Evolutionary conservation across 2,888 invertebrate species (phyloP), one percentile per base, ranked within the genome.

Genomic region (Gibbula magus): DNA sequence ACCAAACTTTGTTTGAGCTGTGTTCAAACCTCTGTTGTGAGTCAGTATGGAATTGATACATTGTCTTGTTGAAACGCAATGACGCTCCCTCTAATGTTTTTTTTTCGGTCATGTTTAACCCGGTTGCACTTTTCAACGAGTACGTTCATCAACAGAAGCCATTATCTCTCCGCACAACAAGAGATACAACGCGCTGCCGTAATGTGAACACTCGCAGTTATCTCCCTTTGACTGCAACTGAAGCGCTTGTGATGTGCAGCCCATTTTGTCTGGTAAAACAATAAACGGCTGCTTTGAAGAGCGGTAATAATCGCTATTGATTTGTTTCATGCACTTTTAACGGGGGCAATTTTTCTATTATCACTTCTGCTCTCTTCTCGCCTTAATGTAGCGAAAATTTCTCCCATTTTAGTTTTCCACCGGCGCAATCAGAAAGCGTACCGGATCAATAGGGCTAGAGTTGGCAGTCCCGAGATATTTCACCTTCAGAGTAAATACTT

Each of bases 261-360:
- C 22, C 10, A 29, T 20, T 25, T 29, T 29, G 29, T 61, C 61
- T 61, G 61, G 61, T 61, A 61, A 61, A 61, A 61, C 61, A 61
- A 61, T 61, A 61, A 61, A 61, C 61, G 61, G 4, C 61, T 61
- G 29, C 61, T 61, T 61, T 61, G 61, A 61, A 61, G 61, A 61
- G 61, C 61, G 61, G 16, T 61, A 61, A 25, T 61, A 61, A 61
- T 61, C 61, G 29, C 29, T 61, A 61, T 61, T 61, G 61, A 61
- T 61, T 61, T 61, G n/a, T 61, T 61, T 61, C 61, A 61, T 61
- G 29, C 61, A 61, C 61, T 61, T 61, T 61, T 61, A 16, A 61
- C 29, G 61, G 61, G 29, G 29, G 61, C 61, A 61, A 61, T 61
- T 61, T 61, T 61, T 61, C 61, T 61, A 61, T 61, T 61, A 61